These are phyloP conservation scores for Habrosyne pyritoides DNA, from an alignment of 2,888 invertebrate genomes.

Conservation along the genomic window DNA sequence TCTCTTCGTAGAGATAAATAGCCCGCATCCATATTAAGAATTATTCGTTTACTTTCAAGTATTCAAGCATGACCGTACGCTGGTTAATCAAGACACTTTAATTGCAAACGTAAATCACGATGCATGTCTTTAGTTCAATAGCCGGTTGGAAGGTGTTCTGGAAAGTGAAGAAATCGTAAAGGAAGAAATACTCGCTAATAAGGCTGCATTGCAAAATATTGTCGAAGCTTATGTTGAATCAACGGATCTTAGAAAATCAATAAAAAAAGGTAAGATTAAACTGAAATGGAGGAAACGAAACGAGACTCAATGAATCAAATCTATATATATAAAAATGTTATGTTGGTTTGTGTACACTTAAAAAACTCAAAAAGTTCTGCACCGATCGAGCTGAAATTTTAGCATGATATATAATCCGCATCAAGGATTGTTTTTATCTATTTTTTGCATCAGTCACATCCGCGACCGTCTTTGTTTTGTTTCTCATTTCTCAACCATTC, in stretches of 20 bases:
- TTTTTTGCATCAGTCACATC: no score
- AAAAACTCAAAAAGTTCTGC: no score
- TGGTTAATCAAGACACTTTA: neutral
- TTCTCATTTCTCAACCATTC: no score
- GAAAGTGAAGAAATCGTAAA: neutral
- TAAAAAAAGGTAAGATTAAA: neutral
- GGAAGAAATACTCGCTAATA: neutral
- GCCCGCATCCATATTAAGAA: slow-evolving; percentile 1
- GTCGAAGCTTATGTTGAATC: neutral
- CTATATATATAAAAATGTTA: no score
- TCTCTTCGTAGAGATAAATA: neutral
- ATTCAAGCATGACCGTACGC: neutral
- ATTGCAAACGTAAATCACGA: slow-evolving; percentile 2
- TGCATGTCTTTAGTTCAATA: neutral
- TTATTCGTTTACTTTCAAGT: neutral
- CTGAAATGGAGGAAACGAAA: no score
- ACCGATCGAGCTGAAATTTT: no score
- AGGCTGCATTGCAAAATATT: neutral
- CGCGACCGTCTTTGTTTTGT: no score
- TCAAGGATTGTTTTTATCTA: no score
- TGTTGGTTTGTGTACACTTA: no score
- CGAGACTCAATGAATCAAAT: no score
- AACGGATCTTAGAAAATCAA: neutral
- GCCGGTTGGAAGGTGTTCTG: neutral
- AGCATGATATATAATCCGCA: no score